Base-by-base conservation (phyloP, 2,888 invertebrate genomes). In the Limnephilus auricula region DNA sequence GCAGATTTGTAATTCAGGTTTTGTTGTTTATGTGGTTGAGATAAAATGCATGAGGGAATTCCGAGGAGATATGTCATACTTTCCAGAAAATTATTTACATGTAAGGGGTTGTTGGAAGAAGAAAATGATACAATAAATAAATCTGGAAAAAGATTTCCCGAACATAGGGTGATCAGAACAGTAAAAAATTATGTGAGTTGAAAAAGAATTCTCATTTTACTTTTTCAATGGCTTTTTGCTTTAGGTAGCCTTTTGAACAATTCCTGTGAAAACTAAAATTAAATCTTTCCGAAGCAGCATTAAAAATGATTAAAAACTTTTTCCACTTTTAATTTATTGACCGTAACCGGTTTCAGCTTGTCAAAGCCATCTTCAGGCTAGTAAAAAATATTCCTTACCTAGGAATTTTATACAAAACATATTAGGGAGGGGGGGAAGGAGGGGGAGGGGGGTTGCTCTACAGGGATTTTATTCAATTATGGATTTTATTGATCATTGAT, bases 1-100 rank as follows among this genome's bases (percentile, higher is more conserved):
- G 37, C 45, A 85, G 37, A 37, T 85, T n/a, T 85, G 84, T 40
- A 18, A 45, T 85, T 85, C 31, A 32, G 80, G 32, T 80, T 80
- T 80, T 80, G 80, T 79, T 25, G 79, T 80, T 80, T 30, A 65
- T 65, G 9, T 65, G 65, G 65, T 65, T n/a, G n/a, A 65, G 65
- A 65, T 65, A 65, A 65, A 65, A 65, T 65, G 65, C 65, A 65
- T 25, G 65, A n/a, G 65, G 65, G 65, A 65, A 65, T 65, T 65
- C 65, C 0, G 65, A n/a, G 65, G 65, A 65, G 65, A 65, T 65
- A 25, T 65, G 65, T 65, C 65, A 65, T 65, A 65, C 65, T 65
- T 65, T 65, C 65, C 65, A 25, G 65, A 65, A 65, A 65, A 65
- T 25, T 65, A 65, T 65, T 65, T 65, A 65, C 65, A 65, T 65